Evolutionary conservation across 64 coral and sea anemone genomes (phyloP).

Genomic region (Montipora capricornis): DNA sequence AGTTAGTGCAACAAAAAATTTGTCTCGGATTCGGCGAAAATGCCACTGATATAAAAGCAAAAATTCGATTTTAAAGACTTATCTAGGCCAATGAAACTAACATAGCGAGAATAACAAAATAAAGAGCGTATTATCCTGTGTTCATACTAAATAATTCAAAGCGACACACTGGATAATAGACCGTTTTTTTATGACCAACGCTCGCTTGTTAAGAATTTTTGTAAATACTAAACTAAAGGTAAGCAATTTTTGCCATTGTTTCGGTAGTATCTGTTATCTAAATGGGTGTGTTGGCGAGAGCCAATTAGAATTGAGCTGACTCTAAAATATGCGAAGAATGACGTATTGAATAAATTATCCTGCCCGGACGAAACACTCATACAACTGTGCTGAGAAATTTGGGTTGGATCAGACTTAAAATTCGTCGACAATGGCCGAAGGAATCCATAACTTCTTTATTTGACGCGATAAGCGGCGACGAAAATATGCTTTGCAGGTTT

Average conservation of each 20-base stretch:
- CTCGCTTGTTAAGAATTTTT: background rate
- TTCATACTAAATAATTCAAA: constrained; percentile 8
- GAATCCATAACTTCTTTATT: constrained; percentile 22
- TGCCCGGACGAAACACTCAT: constrained; percentile 41
- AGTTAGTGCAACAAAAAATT: too few species aligned
- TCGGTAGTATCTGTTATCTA: background rate
- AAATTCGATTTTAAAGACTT: too few species aligned
- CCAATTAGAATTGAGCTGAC: constrained; percentile 42
- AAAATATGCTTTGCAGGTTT: constrained; percentile 40
- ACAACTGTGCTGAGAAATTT: constrained; percentile 72
- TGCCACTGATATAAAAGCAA: too few species aligned
- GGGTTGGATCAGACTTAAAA: constrained; percentile 49
- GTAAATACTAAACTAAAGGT: background rate
- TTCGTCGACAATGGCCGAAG: background rate
- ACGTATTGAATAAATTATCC: constrained; percentile 89
- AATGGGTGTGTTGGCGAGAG: constrained; percentile 45
- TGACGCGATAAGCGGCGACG: background rate
- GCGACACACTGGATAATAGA: background rate
- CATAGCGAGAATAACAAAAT: background rate
- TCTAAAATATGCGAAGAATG: constrained; percentile 87
- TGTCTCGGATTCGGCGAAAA: too few species aligned
- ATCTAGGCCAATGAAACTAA: background rate
- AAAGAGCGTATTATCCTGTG: background rate
- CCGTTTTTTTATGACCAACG: background rate
- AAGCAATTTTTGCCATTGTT: background rate